phyloP scores from a whole-genome alignment of 2,113 vertebrate genomes.

The Capreolus pygargus region DNA sequence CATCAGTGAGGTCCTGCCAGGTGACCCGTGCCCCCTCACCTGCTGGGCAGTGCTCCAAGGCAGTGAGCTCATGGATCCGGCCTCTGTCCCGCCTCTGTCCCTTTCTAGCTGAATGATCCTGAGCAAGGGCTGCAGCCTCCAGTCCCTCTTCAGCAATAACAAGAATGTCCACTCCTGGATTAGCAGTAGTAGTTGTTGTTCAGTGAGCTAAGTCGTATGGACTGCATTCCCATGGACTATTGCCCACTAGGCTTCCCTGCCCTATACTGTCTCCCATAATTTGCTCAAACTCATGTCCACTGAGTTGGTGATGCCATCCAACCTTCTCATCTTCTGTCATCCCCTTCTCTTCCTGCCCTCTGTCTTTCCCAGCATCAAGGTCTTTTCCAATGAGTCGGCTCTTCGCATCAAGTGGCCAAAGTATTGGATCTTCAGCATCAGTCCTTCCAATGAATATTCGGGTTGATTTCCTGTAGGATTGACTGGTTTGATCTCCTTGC shows the following conservation, averaged over 20 bases:
- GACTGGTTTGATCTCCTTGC: background rate
- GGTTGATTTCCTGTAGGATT: background rate
- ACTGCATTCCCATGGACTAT: background rate
- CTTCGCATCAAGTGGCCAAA: background rate
- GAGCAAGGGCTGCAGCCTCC: background rate
- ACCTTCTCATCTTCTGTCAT: background rate
- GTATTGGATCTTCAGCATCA: background rate
- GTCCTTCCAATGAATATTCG: background rate
- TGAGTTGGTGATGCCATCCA: background rate
- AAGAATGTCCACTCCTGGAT: background rate
- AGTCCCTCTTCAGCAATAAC: too few relatives aligned
- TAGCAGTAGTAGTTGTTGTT: background rate
- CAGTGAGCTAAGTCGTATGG: background rate
- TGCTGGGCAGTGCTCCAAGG: accelerated
- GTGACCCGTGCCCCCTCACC: background rate
- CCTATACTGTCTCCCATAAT: background rate
- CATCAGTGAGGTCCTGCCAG: background rate
- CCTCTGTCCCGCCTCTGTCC: accelerated
- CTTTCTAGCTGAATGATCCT: background rate
- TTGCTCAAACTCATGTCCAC: background rate
- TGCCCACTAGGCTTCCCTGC: background rate
- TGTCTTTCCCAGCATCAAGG: background rate
- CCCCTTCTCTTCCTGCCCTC: background rate
- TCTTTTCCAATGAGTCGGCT: background rate
- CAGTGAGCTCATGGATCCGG: accelerated